Evolutionary conservation across 2,113 vertebrate genomes (phyloP).

Genomic region (Sterna hirundo): DNA sequence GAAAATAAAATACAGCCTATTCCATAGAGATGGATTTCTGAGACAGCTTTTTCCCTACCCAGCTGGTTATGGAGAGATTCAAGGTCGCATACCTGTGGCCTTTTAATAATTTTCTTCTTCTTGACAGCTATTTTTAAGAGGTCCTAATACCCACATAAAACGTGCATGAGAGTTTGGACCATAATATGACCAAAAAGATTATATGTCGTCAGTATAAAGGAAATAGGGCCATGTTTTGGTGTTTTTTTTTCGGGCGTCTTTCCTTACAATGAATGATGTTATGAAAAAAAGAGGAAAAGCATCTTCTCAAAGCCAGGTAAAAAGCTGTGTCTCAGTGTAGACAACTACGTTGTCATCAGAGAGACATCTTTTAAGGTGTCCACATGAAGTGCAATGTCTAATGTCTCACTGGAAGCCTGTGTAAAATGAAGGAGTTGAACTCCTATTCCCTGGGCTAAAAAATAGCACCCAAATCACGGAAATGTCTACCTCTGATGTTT

Average conservation of each 20-base stretch:
- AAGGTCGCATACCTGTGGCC: rapidly evolving
- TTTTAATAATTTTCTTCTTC: not conserved
- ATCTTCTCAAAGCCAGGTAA: not conserved
- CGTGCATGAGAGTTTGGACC: not conserved
- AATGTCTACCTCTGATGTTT: not conserved
- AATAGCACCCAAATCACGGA: not conserved
- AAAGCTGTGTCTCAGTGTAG: not conserved
- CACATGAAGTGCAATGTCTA: not conserved
- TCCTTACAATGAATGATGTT: not conserved
- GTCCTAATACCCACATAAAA: not conserved
- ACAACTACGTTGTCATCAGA: rapidly evolving
- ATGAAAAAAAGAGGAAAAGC: not conserved
- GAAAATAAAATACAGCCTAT: not conserved
- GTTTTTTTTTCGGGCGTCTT: not conserved
- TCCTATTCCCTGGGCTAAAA: not conserved
- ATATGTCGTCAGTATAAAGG: not conserved
- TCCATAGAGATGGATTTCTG: not conserved
- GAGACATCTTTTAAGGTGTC: not conserved
- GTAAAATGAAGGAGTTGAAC: not conserved
- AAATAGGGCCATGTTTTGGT: not conserved
- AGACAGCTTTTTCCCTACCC: not conserved
- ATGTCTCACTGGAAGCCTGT: not conserved
- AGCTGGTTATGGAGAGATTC: not conserved
- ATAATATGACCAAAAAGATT: not conserved
- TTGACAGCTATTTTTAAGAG: not conserved